Percentiles rank a stretch among this genome's conserved stretches.
Evolutionary conservation across 1,140 invertebrate species (phyloP).

Genomic region (Drosophila orosa): DNA sequence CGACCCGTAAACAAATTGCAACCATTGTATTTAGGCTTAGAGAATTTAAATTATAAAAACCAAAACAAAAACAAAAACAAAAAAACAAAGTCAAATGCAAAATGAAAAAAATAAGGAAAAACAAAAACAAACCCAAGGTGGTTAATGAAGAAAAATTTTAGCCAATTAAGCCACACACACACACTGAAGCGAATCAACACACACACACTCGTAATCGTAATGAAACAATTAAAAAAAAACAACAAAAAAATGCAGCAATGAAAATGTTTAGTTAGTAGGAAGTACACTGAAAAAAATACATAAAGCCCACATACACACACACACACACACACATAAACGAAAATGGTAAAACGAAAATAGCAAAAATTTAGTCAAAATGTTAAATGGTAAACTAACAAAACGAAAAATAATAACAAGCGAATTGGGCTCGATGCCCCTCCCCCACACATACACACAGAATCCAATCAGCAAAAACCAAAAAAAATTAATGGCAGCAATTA

Average conservation of each 20-base stretch:
- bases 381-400: slow-evolving; percentile 70
- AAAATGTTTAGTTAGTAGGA: slow-evolving; percentile 77
- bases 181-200: slow-evolving; percentile 46
- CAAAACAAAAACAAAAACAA: slow-evolving; percentile 45
- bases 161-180: slow-evolving; percentile 67
- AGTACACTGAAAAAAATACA: slow-evolving; percentile 69
- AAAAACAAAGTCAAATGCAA: slow-evolving; percentile 34
- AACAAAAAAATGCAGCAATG: slow-evolving; percentile 44
- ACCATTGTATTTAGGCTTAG: slow-evolving; percentile 78
- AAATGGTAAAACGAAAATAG: slow-evolving; percentile 59
- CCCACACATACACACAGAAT: slow-evolving; percentile 7
- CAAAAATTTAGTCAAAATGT: slow-evolving; percentile 80
- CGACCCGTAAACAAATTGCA: slow-evolving; percentile 69
- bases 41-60: slow-evolving; percentile 63
- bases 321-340: slow-evolving; percentile 45
- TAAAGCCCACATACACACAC: slow-evolving; percentile 41
- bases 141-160: slow-evolving; percentile 62
- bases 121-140: slow-evolving; percentile 21
- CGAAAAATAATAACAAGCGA: slow-evolving; percentile 32
- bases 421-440: slow-evolving; percentile 24
- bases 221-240: slow-evolving; percentile 48
- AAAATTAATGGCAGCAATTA: slow-evolving; percentile 37
- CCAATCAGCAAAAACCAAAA: slow-evolving; percentile 29
- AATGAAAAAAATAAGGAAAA: slow-evolving; percentile 38
- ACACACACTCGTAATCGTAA: slow-evolving; percentile 53